Evolutionary conservation across 1,140 invertebrate genomes (phyloP).

Genomic region (Scaptomyza graminum): DNA sequence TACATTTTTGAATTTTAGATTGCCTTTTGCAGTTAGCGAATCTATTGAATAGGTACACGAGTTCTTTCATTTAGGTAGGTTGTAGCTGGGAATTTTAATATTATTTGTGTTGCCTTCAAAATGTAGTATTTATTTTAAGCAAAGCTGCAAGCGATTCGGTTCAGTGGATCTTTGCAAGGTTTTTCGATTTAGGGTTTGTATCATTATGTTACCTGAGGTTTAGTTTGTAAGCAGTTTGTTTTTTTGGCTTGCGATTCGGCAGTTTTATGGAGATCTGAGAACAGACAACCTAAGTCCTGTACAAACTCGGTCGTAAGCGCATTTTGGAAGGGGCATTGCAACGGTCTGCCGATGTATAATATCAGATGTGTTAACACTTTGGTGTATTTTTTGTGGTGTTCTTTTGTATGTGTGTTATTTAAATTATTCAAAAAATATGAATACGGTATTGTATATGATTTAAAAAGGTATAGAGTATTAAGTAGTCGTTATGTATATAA

Average conservation of each 20-base stretch:
- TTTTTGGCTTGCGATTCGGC: too few species aligned
- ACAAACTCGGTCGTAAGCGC: background rate
- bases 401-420: constrained; percentile 15
- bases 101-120: constrained; percentile 14
- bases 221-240: background rate
- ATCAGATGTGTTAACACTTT: background rate
- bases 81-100: background rate
- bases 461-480: constrained; percentile 10
- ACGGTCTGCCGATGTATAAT: constrained; percentile 3
- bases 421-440: constrained; percentile 53
- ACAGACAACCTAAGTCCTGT: background rate
- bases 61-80: constrained; percentile 22
- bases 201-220: background rate
- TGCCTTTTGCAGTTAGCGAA: background rate
- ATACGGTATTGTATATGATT: constrained; percentile 30
- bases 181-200: too few species aligned
- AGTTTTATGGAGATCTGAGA: background rate
- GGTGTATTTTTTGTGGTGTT: background rate
- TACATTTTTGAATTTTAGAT: background rate
- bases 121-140: background rate
- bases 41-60: constrained; percentile 52
- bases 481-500: constrained; percentile 19
- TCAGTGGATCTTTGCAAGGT: too few species aligned
- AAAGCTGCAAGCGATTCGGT: too few species aligned
- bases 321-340: constrained; percentile 19